A percentile compares a stretch with the other conserved stretches of the same genome.
Conservation (phyloP, 2,113 vertebrate genomes). For the Catharus minimus region DNA sequence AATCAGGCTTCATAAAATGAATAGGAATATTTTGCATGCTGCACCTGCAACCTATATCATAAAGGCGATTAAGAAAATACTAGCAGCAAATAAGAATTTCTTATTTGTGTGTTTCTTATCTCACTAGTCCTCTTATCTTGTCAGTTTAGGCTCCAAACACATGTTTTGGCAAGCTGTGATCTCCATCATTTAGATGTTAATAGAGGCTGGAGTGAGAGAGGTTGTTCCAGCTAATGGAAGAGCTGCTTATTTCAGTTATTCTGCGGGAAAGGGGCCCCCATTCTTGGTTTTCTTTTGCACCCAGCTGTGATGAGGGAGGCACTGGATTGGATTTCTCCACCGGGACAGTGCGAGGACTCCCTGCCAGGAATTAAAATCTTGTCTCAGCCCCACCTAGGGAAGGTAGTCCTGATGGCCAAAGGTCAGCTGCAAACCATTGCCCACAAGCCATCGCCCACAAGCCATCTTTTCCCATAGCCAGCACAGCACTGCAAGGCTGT, state of each 20-base stretch:
- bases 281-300: neutral
- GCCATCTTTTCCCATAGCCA: neutral
- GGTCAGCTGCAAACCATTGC: neutral
- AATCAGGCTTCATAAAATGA: neutral
- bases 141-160: neutral
- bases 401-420: neutral
- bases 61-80: neutral
- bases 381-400: fast-evolving
- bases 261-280: neutral
- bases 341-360: fast-evolving
- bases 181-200: neutral
- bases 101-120: neutral
- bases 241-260: neutral
- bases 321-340: neutral
- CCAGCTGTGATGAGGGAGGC: neutral
- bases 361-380: neutral
- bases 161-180: neutral
- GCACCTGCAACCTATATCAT: neutral
- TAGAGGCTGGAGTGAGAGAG: neutral
- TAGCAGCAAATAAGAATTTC: neutral
- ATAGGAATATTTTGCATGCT: neutral
- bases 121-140: neutral
- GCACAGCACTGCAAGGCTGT: neutral
- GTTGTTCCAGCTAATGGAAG: neutral
- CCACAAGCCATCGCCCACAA: neutral